Evolutionary conservation across 2,113 vertebrate genomes (phyloP).

Genomic region (rabbit (Oryctolagus cuniculus)): mOryCun1.1 NC_091435.1:156682001-156682500

Average conservation of each 20-base stretch:
- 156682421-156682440: not conserved
- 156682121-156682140: not conserved
- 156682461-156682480: not conserved
- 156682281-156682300: not conserved
- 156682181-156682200: not conserved
- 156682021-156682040: not conserved
- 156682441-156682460: too few species aligned
- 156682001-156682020: not conserved
- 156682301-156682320: not conserved
- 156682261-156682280: not conserved
- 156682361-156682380: constrained; percentile 7
- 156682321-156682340: not conserved
- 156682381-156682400: not conserved
- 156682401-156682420: not conserved
- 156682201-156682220: too few species aligned
- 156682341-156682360: not conserved
- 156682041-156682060: not conserved
- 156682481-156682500: not conserved
- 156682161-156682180: not conserved
- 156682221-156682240: not conserved
- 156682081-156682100: not conserved
- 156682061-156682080: not conserved
- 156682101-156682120: not conserved
- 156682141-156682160: not conserved
- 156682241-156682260: not conserved